Conservation (phyloP, 2,797 vertebrate species). For the Dallia pectoralis region DNA sequence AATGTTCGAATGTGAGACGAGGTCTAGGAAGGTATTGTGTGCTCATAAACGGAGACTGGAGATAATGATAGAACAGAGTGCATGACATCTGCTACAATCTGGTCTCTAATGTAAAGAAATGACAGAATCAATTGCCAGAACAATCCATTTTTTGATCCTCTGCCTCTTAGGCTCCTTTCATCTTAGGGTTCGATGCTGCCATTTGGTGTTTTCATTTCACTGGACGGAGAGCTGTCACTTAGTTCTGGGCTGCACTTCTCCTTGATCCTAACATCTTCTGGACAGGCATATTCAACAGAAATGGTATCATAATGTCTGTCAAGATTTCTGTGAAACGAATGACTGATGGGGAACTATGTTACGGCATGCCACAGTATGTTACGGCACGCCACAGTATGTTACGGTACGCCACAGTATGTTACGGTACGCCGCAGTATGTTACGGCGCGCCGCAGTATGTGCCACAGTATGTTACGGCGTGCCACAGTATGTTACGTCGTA, state of each 20-base stretch:
- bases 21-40: neutral
- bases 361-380: too few relatives aligned
- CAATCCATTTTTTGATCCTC: slow-evolving; percentile 6
- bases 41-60: neutral
- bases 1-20: neutral
- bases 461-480: too few relatives aligned
- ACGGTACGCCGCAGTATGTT: too few relatives aligned
- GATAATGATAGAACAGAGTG: slow-evolving; percentile 1
- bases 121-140: neutral
- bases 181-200: slow-evolving; percentile 8
- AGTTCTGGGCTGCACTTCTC: neutral
- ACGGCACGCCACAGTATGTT: too few relatives aligned
- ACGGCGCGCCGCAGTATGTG: too few relatives aligned
- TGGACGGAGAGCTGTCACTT: neutral
- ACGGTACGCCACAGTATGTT: too few relatives aligned
- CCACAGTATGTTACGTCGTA: too few relatives aligned
- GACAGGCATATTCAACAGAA: neutral
- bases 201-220: neutral
- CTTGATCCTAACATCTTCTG: neutral
- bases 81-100: neutral
- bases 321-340: neutral
- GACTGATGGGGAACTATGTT: neutral
- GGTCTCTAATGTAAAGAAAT: slow-evolving; percentile 5
- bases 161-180: neutral
- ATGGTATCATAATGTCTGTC: neutral